Conservation (phyloP, 2,888 invertebrate species). For the Sarcophaga caerulescens region DNA sequence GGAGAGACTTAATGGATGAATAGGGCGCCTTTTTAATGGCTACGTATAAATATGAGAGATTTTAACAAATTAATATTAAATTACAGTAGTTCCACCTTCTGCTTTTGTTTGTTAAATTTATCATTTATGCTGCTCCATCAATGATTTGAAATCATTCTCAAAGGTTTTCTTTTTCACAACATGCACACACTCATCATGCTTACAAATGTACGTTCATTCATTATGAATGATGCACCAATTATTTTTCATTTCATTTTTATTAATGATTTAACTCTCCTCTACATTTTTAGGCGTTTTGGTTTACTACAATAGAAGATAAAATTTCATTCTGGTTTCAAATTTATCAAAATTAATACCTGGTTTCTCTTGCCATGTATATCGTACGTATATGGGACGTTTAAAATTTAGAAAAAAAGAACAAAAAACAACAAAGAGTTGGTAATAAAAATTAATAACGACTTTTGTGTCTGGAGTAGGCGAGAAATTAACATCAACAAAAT, state of each 20-base stretch:
- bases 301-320: conserved; percentile 19
- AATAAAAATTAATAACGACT: conserved; percentile 52
- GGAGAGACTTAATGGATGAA: conserved; percentile 35
- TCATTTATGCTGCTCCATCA: conserved; percentile 51
- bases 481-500: conserved; percentile 71
- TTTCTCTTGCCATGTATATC: conserved; percentile 27
- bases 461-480: conserved; percentile 65
- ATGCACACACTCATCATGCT: not conserved
- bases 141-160: conserved; percentile 24
- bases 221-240: conserved; percentile 54
- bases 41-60: conserved; percentile 46
- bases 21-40: conserved; percentile 72
- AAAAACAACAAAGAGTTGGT: not conserved
- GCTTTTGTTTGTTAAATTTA: conserved; percentile 51
- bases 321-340: conserved; percentile 22
- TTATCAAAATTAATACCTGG: conserved; percentile 35
- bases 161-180: conserved; percentile 37
- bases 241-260: conserved; percentile 41
- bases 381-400: not conserved
- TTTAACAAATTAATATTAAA: conserved; percentile 80
- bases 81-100: conserved; percentile 72
- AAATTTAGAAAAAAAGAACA: not conserved
- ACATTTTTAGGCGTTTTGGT: conserved; percentile 49
- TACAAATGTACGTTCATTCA: conserved; percentile 49
- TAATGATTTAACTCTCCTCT: conserved; percentile 47